phyloP scores from a whole-genome alignment of 2,888 invertebrate species.

The Volucella inflata region DNA sequence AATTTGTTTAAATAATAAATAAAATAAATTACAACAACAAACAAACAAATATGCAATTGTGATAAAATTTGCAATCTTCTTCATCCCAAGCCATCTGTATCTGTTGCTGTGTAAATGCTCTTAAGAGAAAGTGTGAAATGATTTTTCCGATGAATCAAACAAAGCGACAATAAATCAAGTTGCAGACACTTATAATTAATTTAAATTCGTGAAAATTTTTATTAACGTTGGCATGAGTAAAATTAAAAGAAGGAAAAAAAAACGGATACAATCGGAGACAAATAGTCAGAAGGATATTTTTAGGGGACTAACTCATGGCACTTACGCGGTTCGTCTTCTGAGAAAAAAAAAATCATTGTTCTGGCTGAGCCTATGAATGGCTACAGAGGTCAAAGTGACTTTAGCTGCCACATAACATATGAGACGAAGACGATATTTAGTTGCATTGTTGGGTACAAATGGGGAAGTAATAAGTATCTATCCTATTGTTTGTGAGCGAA shows the following conservation, averaged over 20 bases:
- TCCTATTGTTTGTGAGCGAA: no score
- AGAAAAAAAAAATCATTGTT: slow-evolving; percentile 9
- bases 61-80: neutral
- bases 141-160: slow-evolving; percentile 35
- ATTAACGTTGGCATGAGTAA: slow-evolving; percentile 24
- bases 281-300: slow-evolving; percentile 17
- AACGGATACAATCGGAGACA: neutral
- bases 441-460: no score
- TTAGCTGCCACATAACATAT: slow-evolving; percentile 1
- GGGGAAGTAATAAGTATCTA: no score
- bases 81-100: no score
- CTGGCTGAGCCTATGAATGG: slow-evolving; percentile 19
- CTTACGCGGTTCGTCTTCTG: neutral
- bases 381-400: slow-evolving; percentile 17
- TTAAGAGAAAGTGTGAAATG: neutral
- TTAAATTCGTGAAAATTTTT: slow-evolving; percentile 30
- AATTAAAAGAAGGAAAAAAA: slow-evolving; percentile 2
- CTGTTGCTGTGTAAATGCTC: neutral
- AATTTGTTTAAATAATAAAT: slow-evolving; percentile 18
- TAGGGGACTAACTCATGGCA: slow-evolving; percentile 8
- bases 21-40: neutral
- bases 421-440: neutral
- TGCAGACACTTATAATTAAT: slow-evolving; percentile 22
- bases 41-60: neutral
- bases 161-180: slow-evolving; percentile 43